A percentile compares a stretch with the other conserved stretches of the same genome.
Conservation (phyloP, 2,888 invertebrate species). For the Pachliopta kotzebuea region DNA sequence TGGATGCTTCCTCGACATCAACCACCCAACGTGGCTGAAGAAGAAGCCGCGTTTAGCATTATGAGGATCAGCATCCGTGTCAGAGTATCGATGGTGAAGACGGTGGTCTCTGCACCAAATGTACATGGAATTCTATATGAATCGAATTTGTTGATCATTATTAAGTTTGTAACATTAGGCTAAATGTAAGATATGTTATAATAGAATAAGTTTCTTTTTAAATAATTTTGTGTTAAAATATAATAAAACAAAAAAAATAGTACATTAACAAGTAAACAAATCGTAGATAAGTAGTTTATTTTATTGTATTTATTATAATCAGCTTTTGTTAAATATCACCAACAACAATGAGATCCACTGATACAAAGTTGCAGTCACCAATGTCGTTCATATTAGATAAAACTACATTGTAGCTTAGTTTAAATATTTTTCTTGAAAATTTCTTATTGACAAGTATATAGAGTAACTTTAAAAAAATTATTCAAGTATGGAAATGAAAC, state of each 20-base stretch:
- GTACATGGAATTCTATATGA: conserved; percentile 84
- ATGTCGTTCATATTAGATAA: neutral
- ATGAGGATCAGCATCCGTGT: conserved; percentile 88
- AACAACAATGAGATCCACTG: too few relatives aligned
- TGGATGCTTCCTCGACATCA: conserved; percentile 89
- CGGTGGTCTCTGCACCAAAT: conserved; percentile 91
- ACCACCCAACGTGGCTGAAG: conserved; percentile 94
- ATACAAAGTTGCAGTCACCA: too few relatives aligned
- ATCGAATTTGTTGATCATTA: neutral
- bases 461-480: neutral
- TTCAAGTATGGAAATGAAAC: neutral
- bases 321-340: too few relatives aligned
- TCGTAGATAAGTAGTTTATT: too few relatives aligned
- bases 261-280: too few relatives aligned
- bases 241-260: too few relatives aligned
- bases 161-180: neutral
- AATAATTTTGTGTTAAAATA: too few relatives aligned
- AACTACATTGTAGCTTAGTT: neutral
- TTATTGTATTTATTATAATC: too few relatives aligned
- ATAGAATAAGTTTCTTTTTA: too few relatives aligned
- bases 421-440: neutral
- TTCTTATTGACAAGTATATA: too few relatives aligned
- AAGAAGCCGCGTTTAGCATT: conserved; percentile 91
- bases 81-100: conserved; percentile 88
- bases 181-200: too few relatives aligned